Evolutionary conservation across 23 tunicate species (phyloP).

Genomic region (Ciona savignyi): DNA sequence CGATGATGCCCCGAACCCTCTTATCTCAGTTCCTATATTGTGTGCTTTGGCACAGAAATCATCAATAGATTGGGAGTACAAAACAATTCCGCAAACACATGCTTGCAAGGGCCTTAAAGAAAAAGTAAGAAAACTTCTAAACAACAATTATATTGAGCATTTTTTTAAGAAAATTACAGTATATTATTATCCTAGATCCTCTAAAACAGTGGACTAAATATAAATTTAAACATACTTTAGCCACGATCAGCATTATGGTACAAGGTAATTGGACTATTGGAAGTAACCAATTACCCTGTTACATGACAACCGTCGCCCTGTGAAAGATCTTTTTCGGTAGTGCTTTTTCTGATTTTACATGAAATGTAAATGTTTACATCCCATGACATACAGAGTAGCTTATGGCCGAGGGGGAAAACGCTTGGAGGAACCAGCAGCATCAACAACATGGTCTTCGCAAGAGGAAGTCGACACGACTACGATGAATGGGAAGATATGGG

Average conservation of each 20-base stretch:
- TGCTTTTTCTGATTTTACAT: too few species aligned
- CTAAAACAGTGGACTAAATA: too few species aligned
- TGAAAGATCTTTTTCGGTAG: too few species aligned
- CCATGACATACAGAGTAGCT: constrained; percentile 25
- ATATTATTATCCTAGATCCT: too few species aligned
- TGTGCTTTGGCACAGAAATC: not conserved
- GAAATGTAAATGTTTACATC: too few species aligned
- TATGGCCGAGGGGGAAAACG: constrained; percentile 54
- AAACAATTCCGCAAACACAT: constrained; percentile 40
- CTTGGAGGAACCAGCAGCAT: constrained; percentile 62
- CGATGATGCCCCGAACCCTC: constrained; percentile 23
- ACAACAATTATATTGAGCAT: not conserved
- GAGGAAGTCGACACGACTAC: constrained; percentile 58
- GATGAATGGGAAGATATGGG: constrained; percentile 56
- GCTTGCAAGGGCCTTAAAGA: constrained; percentile 7
- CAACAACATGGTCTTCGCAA: constrained; percentile 41
- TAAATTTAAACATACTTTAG: too few species aligned
- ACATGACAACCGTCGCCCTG: too few species aligned
- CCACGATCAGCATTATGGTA: too few species aligned
- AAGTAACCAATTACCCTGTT: too few species aligned
- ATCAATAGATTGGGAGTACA: constrained; percentile 30
- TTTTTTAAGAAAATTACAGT: too few species aligned
- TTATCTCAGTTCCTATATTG: constrained; percentile 21
- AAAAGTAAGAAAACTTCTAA: constrained; percentile 11
- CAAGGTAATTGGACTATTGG: too few species aligned